Evolutionary conservation across 2,888 invertebrate genomes (phyloP), one percentile per base, ranked within the genome.

Genomic region (Congeria kusceri): DNA sequence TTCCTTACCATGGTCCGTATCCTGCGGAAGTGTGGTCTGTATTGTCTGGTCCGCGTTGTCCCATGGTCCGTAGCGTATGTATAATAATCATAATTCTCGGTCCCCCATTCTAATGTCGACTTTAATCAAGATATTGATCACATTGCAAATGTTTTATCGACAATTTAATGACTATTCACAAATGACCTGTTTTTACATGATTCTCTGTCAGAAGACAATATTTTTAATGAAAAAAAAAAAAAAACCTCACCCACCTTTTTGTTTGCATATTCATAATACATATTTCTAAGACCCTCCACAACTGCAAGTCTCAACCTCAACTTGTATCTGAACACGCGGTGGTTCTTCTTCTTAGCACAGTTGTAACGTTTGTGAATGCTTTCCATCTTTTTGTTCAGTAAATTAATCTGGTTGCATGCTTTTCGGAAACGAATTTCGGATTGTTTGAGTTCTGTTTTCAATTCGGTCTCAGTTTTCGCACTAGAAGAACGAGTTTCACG

Each of bases 241-340:
- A 39, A 15, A 39, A 39, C 39, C 15, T 23, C 25, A 57, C 62
- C 47, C 47, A 80, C 80, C 75, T 83, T 83, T 69, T 83, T 83
- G 62, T 83, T 83, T 15, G 83, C 83, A 64, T 83, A 83, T 75
- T 83, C 83, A 57, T 83, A 83, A 58, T 83, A 83, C 83, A 83
- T 83, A 58, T 83, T 83, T n/a, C 83, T 53, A 1, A 83, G 62
- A 0, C 83, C 83, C 53, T 83, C 83, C 0, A 83, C 83, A 23
- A 83, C 83, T 11, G 83, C 83, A 4, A 83, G 64, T 47, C 83
- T 58, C 11, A 83, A 49, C 25, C 83, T 27, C n/a, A 83, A 32
- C 63, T 83, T 83, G 53, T 83, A 83, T 53, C 83, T 44, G 47
- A 83, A 83, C 46, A 83, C 83, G 15, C 83, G 53, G 28, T 83